phyloP scores from a whole-genome alignment of 2,888 invertebrate genomes.

The Muscina levida region DNA sequence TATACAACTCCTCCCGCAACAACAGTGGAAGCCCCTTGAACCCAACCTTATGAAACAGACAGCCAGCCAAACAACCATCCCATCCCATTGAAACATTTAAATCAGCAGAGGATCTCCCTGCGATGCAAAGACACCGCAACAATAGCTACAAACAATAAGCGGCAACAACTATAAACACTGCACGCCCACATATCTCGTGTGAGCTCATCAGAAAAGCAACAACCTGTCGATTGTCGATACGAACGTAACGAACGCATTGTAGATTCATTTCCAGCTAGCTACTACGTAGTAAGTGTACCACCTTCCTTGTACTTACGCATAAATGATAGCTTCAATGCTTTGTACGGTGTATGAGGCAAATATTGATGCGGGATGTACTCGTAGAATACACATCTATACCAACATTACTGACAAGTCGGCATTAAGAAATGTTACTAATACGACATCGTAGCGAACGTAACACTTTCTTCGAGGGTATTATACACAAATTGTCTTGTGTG shows the following conservation, averaged over 20 bases:
- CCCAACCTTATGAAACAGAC: too few relatives aligned
- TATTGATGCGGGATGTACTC: neutral
- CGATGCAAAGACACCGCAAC: neutral
- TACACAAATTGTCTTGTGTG: neutral
- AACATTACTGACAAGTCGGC: too few relatives aligned
- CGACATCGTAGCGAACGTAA: conserved; percentile 36
- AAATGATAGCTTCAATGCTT: too few relatives aligned
- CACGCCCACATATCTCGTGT: conserved; percentile 57
- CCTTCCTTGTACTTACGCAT: too few relatives aligned
- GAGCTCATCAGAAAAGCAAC: conserved; percentile 52
- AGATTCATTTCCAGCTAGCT: too few relatives aligned
- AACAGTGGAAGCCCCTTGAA: neutral
- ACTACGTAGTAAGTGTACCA: too few relatives aligned
- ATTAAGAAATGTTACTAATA: conserved; percentile 40
- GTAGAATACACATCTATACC: neutral
- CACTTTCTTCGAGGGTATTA: conserved; percentile 41
- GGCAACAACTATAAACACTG: conserved; percentile 30
- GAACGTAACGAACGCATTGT: neutral
- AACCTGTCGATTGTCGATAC: conserved; percentile 55
- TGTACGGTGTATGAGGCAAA: too few relatives aligned
- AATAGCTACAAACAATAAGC: conserved; percentile 10
- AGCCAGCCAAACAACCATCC: neutral
- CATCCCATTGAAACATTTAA: too few relatives aligned
- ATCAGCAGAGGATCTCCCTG: too few relatives aligned
- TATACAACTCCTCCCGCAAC: conserved; percentile 26